These are phyloP conservation scores for Silurus meridionalis DNA, from an alignment of 2,113 vertebrate species.

Conservation along the genomic window DNA sequence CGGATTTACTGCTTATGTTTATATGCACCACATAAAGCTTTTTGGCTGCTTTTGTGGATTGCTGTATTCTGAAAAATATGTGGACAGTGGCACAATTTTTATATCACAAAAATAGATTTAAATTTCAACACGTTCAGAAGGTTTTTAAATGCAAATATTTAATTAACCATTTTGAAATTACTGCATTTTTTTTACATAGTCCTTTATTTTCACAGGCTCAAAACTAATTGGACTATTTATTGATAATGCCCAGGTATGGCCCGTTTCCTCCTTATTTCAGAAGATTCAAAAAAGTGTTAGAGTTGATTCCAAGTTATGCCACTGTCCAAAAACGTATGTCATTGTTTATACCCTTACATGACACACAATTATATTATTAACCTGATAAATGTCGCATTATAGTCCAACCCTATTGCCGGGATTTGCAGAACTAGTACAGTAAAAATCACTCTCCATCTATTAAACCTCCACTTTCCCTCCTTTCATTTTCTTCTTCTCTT, in stretches of 20 bases:
- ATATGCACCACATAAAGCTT: not conserved
- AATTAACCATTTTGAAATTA: not conserved
- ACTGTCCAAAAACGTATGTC: not conserved
- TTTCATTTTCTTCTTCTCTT: slow-evolving; percentile 45
- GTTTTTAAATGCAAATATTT: not conserved
- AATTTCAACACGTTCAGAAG: not conserved
- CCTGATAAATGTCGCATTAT: not conserved
- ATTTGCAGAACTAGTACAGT: not conserved
- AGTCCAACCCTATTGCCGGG: not conserved
- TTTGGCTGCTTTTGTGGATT: not conserved
- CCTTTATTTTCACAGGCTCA: not conserved
- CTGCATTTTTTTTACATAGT: no score
- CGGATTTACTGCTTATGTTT: not conserved
- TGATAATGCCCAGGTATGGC: not conserved
- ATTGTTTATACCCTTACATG: not conserved
- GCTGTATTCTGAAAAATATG: not conserved
- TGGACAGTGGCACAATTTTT: not conserved
- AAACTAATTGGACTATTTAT: not conserved
- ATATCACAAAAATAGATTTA: not conserved
- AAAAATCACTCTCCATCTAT: not conserved
- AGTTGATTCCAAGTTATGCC: not conserved
- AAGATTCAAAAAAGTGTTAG: not conserved
- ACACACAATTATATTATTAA: slow-evolving; percentile 9
- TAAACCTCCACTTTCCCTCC: slow-evolving; percentile 42
- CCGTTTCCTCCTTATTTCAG: not conserved